Evolutionary conservation across 1,140 invertebrate species (phyloP), one percentile per base, ranked within the genome.

Genomic region (Vanessa atalanta): DNA sequence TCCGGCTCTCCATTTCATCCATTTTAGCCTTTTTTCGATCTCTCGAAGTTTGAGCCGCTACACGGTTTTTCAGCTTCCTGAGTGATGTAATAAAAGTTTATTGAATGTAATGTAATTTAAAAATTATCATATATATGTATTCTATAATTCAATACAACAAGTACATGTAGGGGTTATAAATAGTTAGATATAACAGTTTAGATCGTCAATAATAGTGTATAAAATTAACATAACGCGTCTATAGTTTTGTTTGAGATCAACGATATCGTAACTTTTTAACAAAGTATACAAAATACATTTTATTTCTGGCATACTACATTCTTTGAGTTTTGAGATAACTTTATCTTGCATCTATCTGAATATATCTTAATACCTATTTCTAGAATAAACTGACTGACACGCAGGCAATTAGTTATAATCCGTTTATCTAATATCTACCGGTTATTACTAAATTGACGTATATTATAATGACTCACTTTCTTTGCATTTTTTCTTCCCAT

Each of bases 11-110:
- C 89, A 99, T 95, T 80, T 98, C 96, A 73, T 97, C 96, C 94
- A 99, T 96, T 87, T 96, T 96, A 0, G 97, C 97, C 89, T 99
- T 99, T 86, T 99, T 99, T n/a, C 98, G 95, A 90, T 99, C 99
- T 66, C 99, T 94, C 0, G 98, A 99, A 53, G 97, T 98, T 90
- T 99, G 98, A n/a, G 99, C 99, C 50, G 99, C 98, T 15, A 99
- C 97, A 82, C 98, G 94, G 89, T 99, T 99, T 90, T 99, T 99
- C 78, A 99, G 88, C 94, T 99, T 99, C 89, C 98, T 98, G 86
- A 66, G 91, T 93, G 83, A 86, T 53, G 78, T 76, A 83, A 73
- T 73, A 64, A 53, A 37, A 50, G 20, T 15, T 43, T 61, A 31
- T 23, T 57, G 31, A 15, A 13, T 37, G 14, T 26, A 12, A 15